Evolutionary conservation across 2,797 vertebrate genomes (phyloP), one percentile per base, ranked within the genome.

Genomic region (Esox lucius): DNA sequence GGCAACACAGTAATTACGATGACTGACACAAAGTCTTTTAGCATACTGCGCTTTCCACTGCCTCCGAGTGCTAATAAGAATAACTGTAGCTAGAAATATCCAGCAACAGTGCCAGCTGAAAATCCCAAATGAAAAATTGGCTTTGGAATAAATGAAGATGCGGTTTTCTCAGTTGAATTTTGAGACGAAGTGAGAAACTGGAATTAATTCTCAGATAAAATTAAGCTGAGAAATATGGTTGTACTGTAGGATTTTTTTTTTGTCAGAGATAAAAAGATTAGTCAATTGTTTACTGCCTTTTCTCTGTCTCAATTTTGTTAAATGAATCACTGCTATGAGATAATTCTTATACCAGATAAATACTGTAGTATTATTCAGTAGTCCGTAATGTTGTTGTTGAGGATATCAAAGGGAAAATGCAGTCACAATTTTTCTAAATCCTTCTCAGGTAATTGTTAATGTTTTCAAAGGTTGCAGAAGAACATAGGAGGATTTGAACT

Each of bases 1-100:
- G 70, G 75, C 26, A 74, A 59, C 48, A 53, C 74, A 22, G 79
- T 75, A 75, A 88, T 87, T 81, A 77, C 74, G 78, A 31, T 1
- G 70, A 79, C 70, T 69, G 81, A 78, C 80, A 83, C 68, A 70
- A 79, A 84, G 80, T 66, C 72, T 51, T 85, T 86, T 68, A 78
- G 76, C 77, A 1, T 8, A 9, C 49, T 12, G 35, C 22, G 24
- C 70, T 62, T 16, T 75, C 67, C 15, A 72, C 76, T 80, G 75
- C 3, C 13, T 4, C 15, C 4, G 13, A 39, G 13, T 15, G 48
- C 9, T 78, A 59, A 72, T 46, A 73, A 71, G 46, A 78, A 67
- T 16, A 64, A 69, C 76, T 76, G 75, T 68, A 65, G 26, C 8
- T 46, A 49, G 79, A 67, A 72, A 56, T 74, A 78, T 81, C 68